Evolutionary conservation across 1,140 invertebrate species (phyloP).

Genomic region (Drosophila yakuba): DNA sequence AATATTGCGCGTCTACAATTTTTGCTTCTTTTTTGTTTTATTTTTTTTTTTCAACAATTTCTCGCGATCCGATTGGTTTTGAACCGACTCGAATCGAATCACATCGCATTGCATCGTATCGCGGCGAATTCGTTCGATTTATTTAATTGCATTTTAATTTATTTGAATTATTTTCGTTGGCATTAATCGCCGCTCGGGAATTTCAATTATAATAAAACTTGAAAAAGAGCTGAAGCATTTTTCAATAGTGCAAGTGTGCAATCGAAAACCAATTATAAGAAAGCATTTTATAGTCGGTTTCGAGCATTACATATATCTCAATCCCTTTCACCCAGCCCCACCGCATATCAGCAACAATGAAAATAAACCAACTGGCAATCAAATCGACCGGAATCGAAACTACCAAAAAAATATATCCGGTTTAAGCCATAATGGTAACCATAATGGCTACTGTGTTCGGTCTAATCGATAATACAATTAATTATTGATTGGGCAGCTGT

Average conservation of each 20-base stretch:
- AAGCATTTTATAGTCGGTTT: conserved; percentile 81
- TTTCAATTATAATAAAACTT: conserved; percentile 79
- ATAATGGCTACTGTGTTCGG: too few species aligned
- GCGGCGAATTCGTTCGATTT: conserved; percentile 72
- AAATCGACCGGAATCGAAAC: conserved; percentile 4
- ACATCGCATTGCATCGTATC: conserved; percentile 17
- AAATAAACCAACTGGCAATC: conserved; percentile 12
- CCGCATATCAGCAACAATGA: conserved; percentile 28
- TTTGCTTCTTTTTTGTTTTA: conserved; percentile 23
- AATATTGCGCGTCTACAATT: conserved; percentile 81
- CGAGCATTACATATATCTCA: conserved; percentile 33
- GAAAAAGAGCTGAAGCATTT: conserved; percentile 77
- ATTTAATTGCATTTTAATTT: conserved; percentile 84
- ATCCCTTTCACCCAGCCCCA: not conserved
- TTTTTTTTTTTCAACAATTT: conserved; percentile 23
- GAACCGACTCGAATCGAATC: conserved; percentile 7
- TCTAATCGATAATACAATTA: too few species aligned
- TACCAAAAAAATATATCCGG: conserved; percentile 2
- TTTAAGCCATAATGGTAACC: too few species aligned
- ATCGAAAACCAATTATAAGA: conserved; percentile 81
- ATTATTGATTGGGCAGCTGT: too few species aligned
- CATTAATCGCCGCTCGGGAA: conserved; percentile 75
- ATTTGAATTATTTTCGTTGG: conserved; percentile 82
- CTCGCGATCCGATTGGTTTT: conserved; percentile 23
- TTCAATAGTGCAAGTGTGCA: conserved; percentile 76